These are phyloP conservation scores for Montipora foliosa DNA, from an alignment of 64 coral and sea anemone genomes.

Conservation along the genomic window DNA sequence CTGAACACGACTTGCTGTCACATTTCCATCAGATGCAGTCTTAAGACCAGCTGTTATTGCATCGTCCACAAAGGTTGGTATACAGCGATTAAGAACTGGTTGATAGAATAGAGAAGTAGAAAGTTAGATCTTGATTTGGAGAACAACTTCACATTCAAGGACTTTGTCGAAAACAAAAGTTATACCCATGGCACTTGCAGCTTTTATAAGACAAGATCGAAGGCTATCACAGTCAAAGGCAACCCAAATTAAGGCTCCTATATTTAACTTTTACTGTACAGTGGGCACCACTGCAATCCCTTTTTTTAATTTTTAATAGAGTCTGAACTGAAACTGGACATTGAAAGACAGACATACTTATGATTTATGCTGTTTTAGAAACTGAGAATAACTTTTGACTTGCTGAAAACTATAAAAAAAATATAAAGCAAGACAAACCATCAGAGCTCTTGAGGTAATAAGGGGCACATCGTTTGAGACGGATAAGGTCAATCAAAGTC, in stretches of 20 bases:
- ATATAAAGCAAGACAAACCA: constrained; percentile 53
- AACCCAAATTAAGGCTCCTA: no score
- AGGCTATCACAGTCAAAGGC: no score
- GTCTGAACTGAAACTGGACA: no score
- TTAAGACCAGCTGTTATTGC: constrained; percentile 22
- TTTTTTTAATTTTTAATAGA: no score
- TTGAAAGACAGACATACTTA: no score
- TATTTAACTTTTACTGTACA: no score
- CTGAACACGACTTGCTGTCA: constrained; percentile 49
- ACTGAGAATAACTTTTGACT: not conserved
- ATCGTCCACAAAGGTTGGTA: constrained; percentile 78
- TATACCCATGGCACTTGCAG: no score
- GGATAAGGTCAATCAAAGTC: constrained; percentile 50
- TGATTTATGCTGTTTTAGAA: no score
- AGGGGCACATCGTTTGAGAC: constrained; percentile 83
- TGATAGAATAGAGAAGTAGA: not conserved
- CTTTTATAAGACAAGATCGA: no score
- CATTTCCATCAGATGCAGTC: constrained; percentile 44
- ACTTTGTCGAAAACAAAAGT: no score
- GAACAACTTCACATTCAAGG: not conserved
- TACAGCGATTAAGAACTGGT: constrained; percentile 89
- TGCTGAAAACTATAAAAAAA: not conserved
- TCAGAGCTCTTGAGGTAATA: constrained; percentile 87
- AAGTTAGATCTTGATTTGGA: not conserved
- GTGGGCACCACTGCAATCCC: no score